These are phyloP conservation scores for Papilio helenus DNA, from an alignment of 1,140 invertebrate species.

Conservation along the genomic window DNA sequence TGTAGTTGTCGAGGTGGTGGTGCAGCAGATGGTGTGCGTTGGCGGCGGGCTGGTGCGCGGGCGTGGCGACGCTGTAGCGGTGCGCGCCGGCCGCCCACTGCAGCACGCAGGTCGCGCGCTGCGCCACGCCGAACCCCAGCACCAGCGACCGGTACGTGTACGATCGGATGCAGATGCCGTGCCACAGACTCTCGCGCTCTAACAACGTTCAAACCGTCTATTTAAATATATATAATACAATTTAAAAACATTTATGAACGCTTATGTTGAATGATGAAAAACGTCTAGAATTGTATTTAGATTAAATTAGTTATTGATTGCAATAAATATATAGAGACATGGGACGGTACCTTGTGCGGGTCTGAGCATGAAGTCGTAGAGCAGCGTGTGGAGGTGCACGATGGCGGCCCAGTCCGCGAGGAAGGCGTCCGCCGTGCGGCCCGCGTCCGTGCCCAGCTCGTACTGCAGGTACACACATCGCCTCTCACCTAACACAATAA, in stretches of 20 bases:
- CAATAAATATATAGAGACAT: too few relatives aligned
- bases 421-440: conserved; percentile 91
- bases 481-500: conserved; percentile 84
- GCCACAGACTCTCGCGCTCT: conserved; percentile 77
- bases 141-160: conserved; percentile 81
- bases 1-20: conserved; percentile 77
- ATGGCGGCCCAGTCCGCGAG: conserved; percentile 96
- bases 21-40: conserved; percentile 80
- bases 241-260: too few relatives aligned
- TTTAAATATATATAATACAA: too few relatives aligned
- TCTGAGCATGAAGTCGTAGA: conserved; percentile 87
- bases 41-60: conserved; percentile 78
- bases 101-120: conserved; percentile 75
- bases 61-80: conserved; percentile 75
- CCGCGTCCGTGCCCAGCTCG: conserved; percentile 91
- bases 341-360: conserved; percentile 75
- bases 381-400: conserved; percentile 92
- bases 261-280: too few relatives aligned
- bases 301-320: too few relatives aligned
- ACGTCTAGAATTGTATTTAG: too few relatives aligned
- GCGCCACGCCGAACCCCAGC: conserved; percentile 70
- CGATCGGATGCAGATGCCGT: conserved; percentile 77
- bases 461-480: conserved; percentile 94
- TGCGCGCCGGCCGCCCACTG: conserved; percentile 69
- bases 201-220: too few relatives aligned